Conservation (phyloP, 2,888 invertebrate species). For the Tipula lateralis region DNA sequence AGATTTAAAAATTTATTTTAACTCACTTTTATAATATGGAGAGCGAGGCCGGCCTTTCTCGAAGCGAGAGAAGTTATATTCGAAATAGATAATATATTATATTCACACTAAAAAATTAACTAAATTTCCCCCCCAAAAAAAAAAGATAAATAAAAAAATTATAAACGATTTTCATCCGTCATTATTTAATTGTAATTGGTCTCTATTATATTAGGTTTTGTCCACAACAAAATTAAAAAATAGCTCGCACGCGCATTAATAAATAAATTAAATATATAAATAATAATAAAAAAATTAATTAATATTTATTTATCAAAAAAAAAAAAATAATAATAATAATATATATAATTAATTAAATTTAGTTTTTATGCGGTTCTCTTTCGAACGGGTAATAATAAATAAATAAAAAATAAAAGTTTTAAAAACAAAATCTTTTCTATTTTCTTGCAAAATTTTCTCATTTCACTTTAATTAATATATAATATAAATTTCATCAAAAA, state of each 20-base stretch:
- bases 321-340: not conserved
- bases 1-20: not conserved
- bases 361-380: not conserved
- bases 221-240: not conserved
- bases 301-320: not conserved
- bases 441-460: constrained; percentile 3
- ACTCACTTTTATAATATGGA: not conserved
- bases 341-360: not conserved
- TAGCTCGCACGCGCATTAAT: not conserved
- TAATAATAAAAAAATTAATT: constrained; percentile 14
- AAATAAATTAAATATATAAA: constrained; percentile 11
- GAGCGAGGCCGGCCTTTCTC: not conserved
- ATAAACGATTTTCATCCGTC: not conserved
- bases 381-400: not conserved
- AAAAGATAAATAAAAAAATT: not conserved
- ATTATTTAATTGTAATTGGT: no score
- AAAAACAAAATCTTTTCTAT: not conserved
- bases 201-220: not conserved
- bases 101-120: not conserved
- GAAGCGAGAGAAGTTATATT: not conserved
- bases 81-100: not conserved
- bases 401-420: constrained; percentile 27
- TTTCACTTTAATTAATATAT: not conserved
- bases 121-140: not conserved
- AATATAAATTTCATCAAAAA: not conserved